phyloP scores from a whole-genome alignment of 92 coral and sea anemone species.

The Montipora capitata region DNA sequence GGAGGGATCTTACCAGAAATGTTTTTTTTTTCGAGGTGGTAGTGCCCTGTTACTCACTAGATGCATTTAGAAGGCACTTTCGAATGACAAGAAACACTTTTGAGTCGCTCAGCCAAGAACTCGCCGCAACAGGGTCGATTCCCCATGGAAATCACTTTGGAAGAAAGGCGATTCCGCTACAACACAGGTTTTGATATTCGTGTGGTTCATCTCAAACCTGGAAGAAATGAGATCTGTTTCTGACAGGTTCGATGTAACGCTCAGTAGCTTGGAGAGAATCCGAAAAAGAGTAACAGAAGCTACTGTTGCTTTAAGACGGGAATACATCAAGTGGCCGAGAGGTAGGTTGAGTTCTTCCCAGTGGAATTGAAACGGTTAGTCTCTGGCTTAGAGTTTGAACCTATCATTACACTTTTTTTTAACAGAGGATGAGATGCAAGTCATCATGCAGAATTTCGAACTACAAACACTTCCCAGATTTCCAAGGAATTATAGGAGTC shows the following conservation, averaged over 20 bases:
- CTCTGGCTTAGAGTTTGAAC: neutral
- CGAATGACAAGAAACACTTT: constrained; percentile 48
- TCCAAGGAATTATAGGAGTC: constrained; percentile 29
- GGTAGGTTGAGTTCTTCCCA: constrained; percentile 3
- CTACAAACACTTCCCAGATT: constrained; percentile 31
- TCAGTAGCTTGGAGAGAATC: constrained; percentile 61
- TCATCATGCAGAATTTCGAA: constrained; percentile 32
- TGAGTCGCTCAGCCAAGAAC: constrained; percentile 44
- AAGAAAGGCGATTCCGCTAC: constrained; percentile 50
- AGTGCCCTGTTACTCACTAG: constrained; percentile 41
- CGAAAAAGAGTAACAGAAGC: constrained; percentile 35
- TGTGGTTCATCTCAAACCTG: constrained; percentile 68
- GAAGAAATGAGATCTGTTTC: constrained; percentile 67
- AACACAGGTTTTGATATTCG: constrained; percentile 58
- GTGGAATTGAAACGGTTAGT: neutral
- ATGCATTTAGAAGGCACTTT: constrained; percentile 64
- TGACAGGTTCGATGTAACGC: constrained; percentile 55
- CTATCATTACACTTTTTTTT: neutral
- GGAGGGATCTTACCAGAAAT: constrained; percentile 35
- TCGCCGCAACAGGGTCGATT: constrained; percentile 51
- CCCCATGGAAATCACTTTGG: constrained; percentile 35
- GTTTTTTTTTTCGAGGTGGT: constrained; percentile 44
- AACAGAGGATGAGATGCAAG: constrained; percentile 10
- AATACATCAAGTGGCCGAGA: constrained; percentile 50
- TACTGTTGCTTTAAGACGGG: constrained; percentile 14